Conservation (phyloP, 2,888 invertebrate genomes). For the Silvanus unidentatus region DNA sequence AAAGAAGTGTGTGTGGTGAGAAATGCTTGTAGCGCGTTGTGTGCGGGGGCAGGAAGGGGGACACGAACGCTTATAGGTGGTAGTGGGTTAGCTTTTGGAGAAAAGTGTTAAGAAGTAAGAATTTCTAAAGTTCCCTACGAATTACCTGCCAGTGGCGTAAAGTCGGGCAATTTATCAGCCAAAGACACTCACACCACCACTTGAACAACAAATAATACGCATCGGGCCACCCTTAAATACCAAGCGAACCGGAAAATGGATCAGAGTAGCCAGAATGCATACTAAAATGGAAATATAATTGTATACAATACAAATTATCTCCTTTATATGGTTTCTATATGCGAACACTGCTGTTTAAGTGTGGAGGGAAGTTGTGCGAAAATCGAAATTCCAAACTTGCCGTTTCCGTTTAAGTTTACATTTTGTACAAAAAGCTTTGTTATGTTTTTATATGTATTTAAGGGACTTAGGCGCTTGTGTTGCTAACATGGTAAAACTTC, state of each 20-base stretch:
- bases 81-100: slow-evolving; percentile 14
- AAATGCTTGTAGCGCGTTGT: slow-evolving; percentile 2
- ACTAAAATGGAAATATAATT: slow-evolving; percentile 17
- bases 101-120: slow-evolving; percentile 44
- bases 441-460: too few species aligned
- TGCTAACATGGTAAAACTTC: too few species aligned
- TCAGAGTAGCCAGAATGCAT: slow-evolving; percentile 35
- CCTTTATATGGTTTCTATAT: background rate
- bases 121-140: slow-evolving; percentile 42
- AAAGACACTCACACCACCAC: slow-evolving; percentile 13
- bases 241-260: slow-evolving; percentile 41
- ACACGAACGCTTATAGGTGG: too few species aligned
- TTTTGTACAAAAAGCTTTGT: too few species aligned
- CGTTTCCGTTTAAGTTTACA: too few species aligned
- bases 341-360: too few species aligned
- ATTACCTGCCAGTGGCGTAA: slow-evolving; percentile 59
- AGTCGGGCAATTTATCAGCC: slow-evolving; percentile 59
- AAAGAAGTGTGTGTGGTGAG: slow-evolving; percentile 18
- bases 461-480: too few species aligned
- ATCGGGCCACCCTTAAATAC: background rate
- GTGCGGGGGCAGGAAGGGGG: slow-evolving; percentile 2
- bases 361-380: too few species aligned
- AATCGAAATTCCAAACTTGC: too few species aligned
- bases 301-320: slow-evolving; percentile 4
- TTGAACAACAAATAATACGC: background rate